Evolutionary conservation across 2,888 invertebrate species (phyloP).

Genomic region (Volucella inanis): DNA sequence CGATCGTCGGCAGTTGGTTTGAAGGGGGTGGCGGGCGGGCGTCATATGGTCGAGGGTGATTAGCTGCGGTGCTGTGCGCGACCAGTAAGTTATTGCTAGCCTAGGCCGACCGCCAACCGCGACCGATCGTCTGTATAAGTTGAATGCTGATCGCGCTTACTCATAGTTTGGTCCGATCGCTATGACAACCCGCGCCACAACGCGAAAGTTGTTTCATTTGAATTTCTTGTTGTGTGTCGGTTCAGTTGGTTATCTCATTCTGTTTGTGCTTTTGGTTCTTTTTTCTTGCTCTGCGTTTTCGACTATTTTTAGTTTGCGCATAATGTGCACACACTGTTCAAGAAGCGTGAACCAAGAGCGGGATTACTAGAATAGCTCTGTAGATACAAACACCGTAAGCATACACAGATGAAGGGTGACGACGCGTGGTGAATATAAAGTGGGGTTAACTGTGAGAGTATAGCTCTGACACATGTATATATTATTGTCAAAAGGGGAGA

Average conservation of each 20-base stretch:
- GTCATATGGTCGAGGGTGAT: neutral
- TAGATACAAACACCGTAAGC: slow-evolving; percentile 27
- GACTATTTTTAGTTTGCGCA: slow-evolving; percentile 61
- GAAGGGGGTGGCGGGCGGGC: slow-evolving; percentile 8
- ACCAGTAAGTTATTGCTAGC: too few relatives aligned
- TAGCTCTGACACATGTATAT: neutral
- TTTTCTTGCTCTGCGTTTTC: slow-evolving; percentile 33
- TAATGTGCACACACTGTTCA: slow-evolving; percentile 28
- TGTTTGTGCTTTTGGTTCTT: slow-evolving; percentile 46
- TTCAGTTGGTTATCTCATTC: slow-evolving; percentile 59
- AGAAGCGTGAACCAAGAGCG: neutral
- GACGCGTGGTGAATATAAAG: slow-evolving; percentile 62
- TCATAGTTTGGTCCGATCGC: slow-evolving; percentile 59
- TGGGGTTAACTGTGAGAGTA: neutral
- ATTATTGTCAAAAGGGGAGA: slow-evolving; percentile 16
- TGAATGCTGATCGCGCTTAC: slow-evolving; percentile 72
- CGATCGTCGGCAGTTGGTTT: too few relatives aligned
- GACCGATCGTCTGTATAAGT: slow-evolving; percentile 70
- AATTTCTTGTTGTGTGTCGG: slow-evolving; percentile 33
- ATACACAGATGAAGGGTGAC: slow-evolving; percentile 18
- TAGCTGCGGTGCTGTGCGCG: slow-evolving; percentile 25
- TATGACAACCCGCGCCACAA: slow-evolving; percentile 21
- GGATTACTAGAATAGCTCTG: slow-evolving; percentile 54
- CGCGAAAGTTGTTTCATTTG: slow-evolving; percentile 60
- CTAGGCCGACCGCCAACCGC: slow-evolving; percentile 42